Evolutionary conservation across 2,797 vertebrate genomes (phyloP).

Genomic region (Darevskia nairensis): DNA sequence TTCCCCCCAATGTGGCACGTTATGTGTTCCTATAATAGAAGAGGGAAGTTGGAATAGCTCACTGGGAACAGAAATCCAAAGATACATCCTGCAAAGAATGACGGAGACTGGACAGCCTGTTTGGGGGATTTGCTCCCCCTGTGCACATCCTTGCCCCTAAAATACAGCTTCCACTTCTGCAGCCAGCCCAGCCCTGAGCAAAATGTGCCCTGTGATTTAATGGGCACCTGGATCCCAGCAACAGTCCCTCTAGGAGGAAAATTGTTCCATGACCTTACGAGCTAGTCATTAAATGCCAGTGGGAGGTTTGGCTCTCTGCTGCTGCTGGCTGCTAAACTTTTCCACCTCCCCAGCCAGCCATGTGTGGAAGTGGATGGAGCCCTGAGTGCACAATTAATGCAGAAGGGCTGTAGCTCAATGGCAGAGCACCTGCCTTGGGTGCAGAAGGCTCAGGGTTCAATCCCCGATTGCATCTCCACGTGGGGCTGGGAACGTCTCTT

Average conservation of each 20-base stretch:
- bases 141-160: background rate
- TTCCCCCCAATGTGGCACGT: constrained; percentile 78
- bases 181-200: background rate
- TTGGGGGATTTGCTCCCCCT: background rate
- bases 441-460: too few species aligned
- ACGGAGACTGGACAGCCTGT: too few species aligned
- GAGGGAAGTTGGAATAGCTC: background rate
- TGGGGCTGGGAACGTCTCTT: too few species aligned
- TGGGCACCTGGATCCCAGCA: fast-evolving
- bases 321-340: background rate
- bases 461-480: too few species aligned
- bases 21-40: constrained; percentile 62
- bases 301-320: background rate
- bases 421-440: too few species aligned
- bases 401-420: too few species aligned
- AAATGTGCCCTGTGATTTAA: fast-evolving
- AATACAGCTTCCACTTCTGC: background rate
- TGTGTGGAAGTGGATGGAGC: background rate
- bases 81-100: background rate
- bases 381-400: fast-evolving
- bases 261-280: background rate
- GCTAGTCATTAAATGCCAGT: background rate
- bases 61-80: fast-evolving
- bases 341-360: background rate
- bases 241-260: background rate